These are phyloP conservation scores for Clinocottus analis DNA, from an alignment of 2,113 vertebrate genomes.

Conservation along the genomic window DNA sequence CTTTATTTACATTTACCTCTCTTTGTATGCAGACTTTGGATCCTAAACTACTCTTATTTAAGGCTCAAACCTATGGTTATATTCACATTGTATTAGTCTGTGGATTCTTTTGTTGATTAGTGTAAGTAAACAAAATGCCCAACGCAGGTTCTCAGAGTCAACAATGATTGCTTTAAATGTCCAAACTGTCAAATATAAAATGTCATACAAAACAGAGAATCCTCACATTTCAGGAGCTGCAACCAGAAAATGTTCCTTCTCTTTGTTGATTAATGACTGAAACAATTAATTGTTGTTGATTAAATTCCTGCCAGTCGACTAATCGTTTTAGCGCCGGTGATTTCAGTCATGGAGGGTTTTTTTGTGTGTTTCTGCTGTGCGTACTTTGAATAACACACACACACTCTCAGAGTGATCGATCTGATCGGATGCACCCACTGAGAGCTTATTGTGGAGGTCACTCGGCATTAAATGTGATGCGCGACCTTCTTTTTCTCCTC, in stretches of 20 bases:
- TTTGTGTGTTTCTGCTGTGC: background rate
- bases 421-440: constrained; percentile 68
- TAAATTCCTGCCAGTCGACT: background rate
- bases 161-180: background rate
- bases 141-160: too few species aligned
- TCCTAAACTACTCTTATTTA: background rate
- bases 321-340: background rate
- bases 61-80: background rate
- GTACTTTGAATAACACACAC: constrained; percentile 8
- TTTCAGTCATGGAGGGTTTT: background rate
- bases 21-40: background rate
- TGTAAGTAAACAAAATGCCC: background rate
- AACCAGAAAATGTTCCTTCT: background rate
- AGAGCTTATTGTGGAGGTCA: constrained; percentile 74
- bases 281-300: background rate
- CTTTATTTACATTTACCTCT: background rate
- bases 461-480: constrained; percentile 66
- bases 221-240: background rate
- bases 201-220: background rate
- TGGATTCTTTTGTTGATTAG: background rate
- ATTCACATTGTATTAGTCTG: background rate
- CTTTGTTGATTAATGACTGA: background rate
- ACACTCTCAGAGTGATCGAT: constrained; percentile 62
- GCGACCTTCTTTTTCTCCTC: constrained; percentile 34
- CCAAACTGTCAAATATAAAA: background rate